These are phyloP conservation scores for Geotrypetes seraphini DNA, from an alignment of 2,797 vertebrate genomes.

Conservation along the genomic window DNA sequence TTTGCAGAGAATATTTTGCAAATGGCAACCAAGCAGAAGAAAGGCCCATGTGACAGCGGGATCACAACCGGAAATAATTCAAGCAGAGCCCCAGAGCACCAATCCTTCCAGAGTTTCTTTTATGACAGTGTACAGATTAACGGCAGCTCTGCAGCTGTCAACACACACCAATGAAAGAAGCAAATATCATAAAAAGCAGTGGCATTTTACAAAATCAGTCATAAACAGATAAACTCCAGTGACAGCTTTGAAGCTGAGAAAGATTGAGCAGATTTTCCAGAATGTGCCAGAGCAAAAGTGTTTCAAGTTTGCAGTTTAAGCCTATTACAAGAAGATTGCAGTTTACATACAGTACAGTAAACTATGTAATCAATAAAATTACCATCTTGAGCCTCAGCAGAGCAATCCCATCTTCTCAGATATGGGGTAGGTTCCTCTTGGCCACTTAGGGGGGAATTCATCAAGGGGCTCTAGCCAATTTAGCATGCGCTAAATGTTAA, in stretches of 20 bases:
- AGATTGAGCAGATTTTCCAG: background rate
- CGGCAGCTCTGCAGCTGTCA: background rate
- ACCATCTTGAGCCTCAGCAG: too few relatives aligned
- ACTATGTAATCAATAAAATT: too few relatives aligned
- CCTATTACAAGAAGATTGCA: too few relatives aligned
- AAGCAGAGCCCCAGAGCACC: background rate
- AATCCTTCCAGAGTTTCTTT: background rate
- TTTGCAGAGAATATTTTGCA: background rate
- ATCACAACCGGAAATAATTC: background rate
- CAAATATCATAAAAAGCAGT: constrained; percentile 3
- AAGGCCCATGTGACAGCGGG: background rate
- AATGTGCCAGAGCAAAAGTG: background rate
- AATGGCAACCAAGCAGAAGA: too few relatives aligned
- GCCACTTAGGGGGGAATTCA: too few relatives aligned
- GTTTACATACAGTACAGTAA: too few relatives aligned
- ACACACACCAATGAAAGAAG: background rate
- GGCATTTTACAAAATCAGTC: constrained; percentile 8
- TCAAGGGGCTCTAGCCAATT: too few relatives aligned
- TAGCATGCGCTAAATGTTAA: too few relatives aligned
- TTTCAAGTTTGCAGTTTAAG: too few relatives aligned
- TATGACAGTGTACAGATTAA: constrained; percentile 2
- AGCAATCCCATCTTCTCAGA: too few relatives aligned
- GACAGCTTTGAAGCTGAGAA: background rate
- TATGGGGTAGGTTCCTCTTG: too few relatives aligned
- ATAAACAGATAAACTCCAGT: background rate